A percentile compares a stretch with the other conserved stretches of the same genome.
phyloP scores from a whole-genome alignment of 1,140 invertebrate species.

The honey bee (Apis mellifera) region Amel_HAv3.1 CM009933.2:10293501-10294000 shows the following conservation, averaged over 20 bases:
- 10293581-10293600: slow-evolving; percentile 8
- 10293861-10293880: background rate
- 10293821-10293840: too few species aligned
- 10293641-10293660: background rate
- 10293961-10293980: too few species aligned
- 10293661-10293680: slow-evolving; percentile 20
- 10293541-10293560: slow-evolving; percentile 20
- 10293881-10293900: too few species aligned
- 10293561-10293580: too few species aligned
- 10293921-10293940: too few species aligned
- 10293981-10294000: too few species aligned
- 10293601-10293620: background rate
- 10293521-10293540: background rate
- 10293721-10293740: background rate
- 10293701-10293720: background rate
- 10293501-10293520: slow-evolving; percentile 22
- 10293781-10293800: background rate
- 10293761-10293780: background rate
- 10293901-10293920: too few species aligned
- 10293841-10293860: too few species aligned
- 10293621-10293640: slow-evolving; percentile 7
- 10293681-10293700: slow-evolving; percentile 9
- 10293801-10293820: too few species aligned
- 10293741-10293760: background rate
- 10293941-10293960: too few species aligned